Evolutionary conservation across 2,797 vertebrate species (phyloP), one percentile per base, ranked within the genome.

Genomic region (Danio jaintianensis): DNA sequence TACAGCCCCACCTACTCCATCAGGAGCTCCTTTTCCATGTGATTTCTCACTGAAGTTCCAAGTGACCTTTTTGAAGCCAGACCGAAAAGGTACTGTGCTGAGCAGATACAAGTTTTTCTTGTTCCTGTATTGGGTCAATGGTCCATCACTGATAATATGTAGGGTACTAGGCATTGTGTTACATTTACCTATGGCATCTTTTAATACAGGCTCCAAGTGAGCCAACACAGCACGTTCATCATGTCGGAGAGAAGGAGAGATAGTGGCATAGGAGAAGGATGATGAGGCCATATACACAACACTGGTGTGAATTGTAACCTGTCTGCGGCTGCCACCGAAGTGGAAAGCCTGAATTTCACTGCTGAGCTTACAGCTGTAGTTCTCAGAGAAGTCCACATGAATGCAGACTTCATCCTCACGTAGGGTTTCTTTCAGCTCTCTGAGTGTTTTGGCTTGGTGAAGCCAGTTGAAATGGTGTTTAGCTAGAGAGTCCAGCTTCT

Each of bases 161-260:
- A 68, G n/a, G 18, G 2, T 53, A 48, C 47, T 48, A 48, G 47
- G 47, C 4, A 5, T 11, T 48, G 47, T 53, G 52, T 18, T 55
- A 47, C 5, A 66, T 53, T 38, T 59, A 18, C 6, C 55, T 16
- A 9, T 9, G 18, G 36, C 22, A 42, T 66, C 72, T 10, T 11
- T 81, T 22, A 77, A 12, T 22, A 80, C 64, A 7, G 73, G 66
- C 16, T 80, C 72, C 10, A 83, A 13, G 70, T 80, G 78, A n/a
- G 70, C 58, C 72, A 82, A 81, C 47, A 67, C 18, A 48, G 67
- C 82, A 66, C 71, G 47, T 61, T 68, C 82, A 66, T 80, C 77
- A 80, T 83, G 71, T 4, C 18, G 43, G 12, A 73, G 68, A 38
- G 38, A 78, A 5, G 11, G 58, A 63, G 42, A 80, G 42, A 77